A percentile compares a stretch with the other conserved stretches of the same genome.
These are phyloP conservation scores for Sminthopsis crassicaudata DNA, from an alignment of 2,113 vertebrate genomes.

Conservation along the genomic window DNA sequence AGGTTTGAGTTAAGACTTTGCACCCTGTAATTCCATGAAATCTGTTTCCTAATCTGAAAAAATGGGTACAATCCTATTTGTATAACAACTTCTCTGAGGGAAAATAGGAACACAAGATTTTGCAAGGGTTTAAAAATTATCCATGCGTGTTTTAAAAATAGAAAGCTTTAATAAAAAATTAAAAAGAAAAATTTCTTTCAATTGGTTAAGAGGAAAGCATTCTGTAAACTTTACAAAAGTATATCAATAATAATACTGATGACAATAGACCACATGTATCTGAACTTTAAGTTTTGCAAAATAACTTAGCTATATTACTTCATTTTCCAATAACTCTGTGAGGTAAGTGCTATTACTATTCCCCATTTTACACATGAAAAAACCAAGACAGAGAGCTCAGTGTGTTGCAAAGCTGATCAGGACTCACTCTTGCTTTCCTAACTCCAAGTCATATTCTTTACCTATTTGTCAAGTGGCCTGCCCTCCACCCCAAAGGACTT, in stretches of 20 bases:
- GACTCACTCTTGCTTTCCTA: neutral
- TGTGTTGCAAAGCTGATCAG: neutral
- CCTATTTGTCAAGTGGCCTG: neutral
- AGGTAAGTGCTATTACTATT: too few relatives aligned
- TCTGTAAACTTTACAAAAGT: neutral
- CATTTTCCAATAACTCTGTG: neutral
- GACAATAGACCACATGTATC: neutral
- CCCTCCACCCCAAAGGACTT: neutral
- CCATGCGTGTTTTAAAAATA: too few relatives aligned
- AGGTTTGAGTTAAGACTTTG: neutral
- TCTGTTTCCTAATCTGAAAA: neutral
- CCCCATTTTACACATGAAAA: too few relatives aligned
- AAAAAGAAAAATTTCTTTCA: too few relatives aligned
- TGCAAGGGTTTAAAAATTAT: too few relatives aligned
- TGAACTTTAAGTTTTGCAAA: neutral
- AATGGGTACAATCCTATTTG: neutral
- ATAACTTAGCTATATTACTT: neutral
- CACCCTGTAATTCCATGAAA: neutral
- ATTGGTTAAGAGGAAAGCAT: neutral
- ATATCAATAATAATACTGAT: neutral
- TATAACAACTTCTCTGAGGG: neutral
- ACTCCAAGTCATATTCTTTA: neutral
- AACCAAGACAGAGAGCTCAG: too few relatives aligned
- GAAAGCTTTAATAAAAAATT: too few relatives aligned
- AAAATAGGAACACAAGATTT: too few relatives aligned